Percentiles rank a stretch among this genome's conserved stretches.
phyloP scores from a whole-genome alignment of 37 sponge, comb jelly and placozoan genomes.

The Aphrocallistes beatrix region DNA sequence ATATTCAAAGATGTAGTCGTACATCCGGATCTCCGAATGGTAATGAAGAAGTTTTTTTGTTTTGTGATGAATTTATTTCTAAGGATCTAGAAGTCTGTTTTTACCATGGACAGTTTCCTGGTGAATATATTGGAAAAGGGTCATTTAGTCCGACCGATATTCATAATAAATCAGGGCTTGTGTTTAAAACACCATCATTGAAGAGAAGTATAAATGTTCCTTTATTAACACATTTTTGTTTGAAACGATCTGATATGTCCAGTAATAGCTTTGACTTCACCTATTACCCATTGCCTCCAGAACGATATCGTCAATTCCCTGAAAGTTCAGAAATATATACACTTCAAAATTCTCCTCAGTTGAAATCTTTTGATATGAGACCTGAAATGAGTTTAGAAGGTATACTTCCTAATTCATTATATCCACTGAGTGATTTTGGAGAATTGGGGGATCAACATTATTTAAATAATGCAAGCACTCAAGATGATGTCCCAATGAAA shows the following conservation, averaged over 20 bases:
- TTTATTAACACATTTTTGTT: not conserved
- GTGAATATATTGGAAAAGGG: not conserved
- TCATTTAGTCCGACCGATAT: not conserved
- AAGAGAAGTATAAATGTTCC: not conserved
- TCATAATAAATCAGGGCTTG: not conserved
- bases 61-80: constrained; percentile 16
- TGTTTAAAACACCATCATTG: not conserved
- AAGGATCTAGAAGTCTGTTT: not conserved
- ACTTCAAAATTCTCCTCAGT: no score
- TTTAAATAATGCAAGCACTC: no score
- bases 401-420: no score
- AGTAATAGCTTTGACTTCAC: constrained; percentile 14
- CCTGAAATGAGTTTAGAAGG: no score
- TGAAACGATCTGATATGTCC: not conserved
- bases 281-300: no score
- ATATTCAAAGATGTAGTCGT: not conserved
- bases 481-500: no score
- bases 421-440: no score
- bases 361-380: no score
- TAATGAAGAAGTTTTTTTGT: not conserved
- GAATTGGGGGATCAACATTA: no score
- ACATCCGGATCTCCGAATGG: not conserved
- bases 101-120: not conserved
- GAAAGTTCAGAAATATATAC: no score
- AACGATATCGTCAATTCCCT: no score